Percentiles rank a stretch among this genome's conserved stretches.
phyloP scores from a whole-genome alignment of 2,113 vertebrate species.

The Paratilapia polleni region DNA sequence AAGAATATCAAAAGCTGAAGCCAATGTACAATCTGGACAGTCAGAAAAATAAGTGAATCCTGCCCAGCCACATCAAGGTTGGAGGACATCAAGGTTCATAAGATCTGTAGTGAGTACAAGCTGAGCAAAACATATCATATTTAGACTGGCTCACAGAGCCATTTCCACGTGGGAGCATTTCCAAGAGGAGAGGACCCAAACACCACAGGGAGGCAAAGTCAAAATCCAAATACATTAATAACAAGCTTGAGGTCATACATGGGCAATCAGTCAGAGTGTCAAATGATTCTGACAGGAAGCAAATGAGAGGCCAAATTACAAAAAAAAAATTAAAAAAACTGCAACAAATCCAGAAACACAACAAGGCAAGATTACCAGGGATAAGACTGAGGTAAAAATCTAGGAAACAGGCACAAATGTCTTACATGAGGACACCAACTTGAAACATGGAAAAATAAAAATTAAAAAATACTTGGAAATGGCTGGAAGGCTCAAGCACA shows the following conservation, averaged over 20 bases:
- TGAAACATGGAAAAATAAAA: neutral
- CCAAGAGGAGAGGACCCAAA: neutral
- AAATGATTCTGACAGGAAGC: neutral
- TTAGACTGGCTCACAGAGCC: neutral
- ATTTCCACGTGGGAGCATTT: neutral
- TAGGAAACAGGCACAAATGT: neutral
- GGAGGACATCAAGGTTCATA: neutral
- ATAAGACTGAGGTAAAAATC: neutral
- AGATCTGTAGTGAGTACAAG: neutral
- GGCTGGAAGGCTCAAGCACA: neutral
- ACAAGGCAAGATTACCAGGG: neutral
- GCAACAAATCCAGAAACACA: neutral
- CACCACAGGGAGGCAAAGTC: neutral
- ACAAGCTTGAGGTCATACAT: slow-evolving; percentile 3
- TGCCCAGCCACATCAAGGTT: neutral
- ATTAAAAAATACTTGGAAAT: neutral
- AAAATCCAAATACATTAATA: neutral
- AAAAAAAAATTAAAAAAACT: neutral
- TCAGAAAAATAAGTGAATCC: neutral
- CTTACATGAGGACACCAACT: neutral
- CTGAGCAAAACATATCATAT: neutral
- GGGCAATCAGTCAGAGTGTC: neutral
- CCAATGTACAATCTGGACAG: neutral
- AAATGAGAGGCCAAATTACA: neutral
- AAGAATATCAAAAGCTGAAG: neutral